Conservation (phyloP, 1,140 invertebrate genomes). For the Brachionus paranguensis region DNA sequence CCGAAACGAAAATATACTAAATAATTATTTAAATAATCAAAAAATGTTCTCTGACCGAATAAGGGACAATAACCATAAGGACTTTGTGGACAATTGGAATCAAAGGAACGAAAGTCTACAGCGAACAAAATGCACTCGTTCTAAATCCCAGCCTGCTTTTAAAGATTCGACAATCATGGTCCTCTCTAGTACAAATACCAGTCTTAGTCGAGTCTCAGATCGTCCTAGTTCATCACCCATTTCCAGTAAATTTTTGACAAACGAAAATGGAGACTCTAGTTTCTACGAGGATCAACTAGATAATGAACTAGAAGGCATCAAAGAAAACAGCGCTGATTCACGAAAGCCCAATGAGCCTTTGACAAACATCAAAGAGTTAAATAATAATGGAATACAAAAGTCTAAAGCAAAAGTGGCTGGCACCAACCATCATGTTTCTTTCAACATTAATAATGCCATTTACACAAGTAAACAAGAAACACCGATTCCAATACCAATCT, state of each 20-base stretch:
- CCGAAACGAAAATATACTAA: neutral
- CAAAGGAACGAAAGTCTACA: neutral
- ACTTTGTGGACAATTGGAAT: neutral
- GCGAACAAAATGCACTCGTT: neutral
- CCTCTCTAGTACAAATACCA: neutral
- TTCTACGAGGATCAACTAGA: slow-evolving; percentile 39
- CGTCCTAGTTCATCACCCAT: slow-evolving; percentile 2
- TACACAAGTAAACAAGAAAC: slow-evolving; percentile 38
- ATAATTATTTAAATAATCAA: neutral
- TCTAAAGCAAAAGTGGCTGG: neutral
- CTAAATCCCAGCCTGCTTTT: slow-evolving; percentile 33
- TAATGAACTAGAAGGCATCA: slow-evolving; percentile 30
- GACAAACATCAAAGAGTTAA: neutral
- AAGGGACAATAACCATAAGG: neutral
- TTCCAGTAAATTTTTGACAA: neutral
- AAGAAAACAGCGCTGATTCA: neutral
- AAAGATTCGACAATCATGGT: neutral
- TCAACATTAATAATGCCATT: slow-evolving; percentile 38
- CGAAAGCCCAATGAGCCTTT: neutral
- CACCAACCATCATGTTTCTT: slow-evolving; percentile 32
- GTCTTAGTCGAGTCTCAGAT: neutral
- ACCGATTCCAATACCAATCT: slow-evolving; percentile 26
- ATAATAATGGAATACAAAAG: neutral
- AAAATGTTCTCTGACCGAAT: neutral
- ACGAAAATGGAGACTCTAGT: slow-evolving; percentile 30